Evolutionary conservation across 2,888 invertebrate genomes (phyloP).

Genomic region (Pimpla rufipes): DNA sequence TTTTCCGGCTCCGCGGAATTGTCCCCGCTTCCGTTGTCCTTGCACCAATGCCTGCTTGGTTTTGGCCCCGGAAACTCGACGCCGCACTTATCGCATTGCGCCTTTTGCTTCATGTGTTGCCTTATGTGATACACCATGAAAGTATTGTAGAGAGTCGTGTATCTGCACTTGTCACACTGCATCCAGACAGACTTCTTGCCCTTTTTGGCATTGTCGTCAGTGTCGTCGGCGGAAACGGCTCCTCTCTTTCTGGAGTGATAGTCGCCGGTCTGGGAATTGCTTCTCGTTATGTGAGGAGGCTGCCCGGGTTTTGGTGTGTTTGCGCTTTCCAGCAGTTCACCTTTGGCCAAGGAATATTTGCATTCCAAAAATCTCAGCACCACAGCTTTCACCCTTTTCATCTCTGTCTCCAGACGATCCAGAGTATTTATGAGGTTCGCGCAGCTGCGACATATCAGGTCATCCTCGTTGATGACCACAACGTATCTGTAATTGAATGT

Average conservation of each 20-base stretch:
- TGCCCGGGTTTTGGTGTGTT: conserved; percentile 75
- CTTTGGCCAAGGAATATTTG: conserved; percentile 83
- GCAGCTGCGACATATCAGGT: conserved; percentile 84
- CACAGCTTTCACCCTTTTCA: conserved; percentile 78
- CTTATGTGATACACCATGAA: conserved; percentile 81
- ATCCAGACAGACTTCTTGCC: conserved; percentile 78
- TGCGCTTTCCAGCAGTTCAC: conserved; percentile 79
- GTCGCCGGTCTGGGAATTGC: conserved; percentile 50
- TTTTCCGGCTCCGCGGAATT: conserved; percentile 19
- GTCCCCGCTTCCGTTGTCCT: conserved; percentile 15
- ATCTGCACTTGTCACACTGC: conserved; percentile 83
- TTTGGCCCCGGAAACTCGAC: conserved; percentile 59
- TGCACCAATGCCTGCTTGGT: conserved; percentile 42
- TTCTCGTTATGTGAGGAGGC: conserved; percentile 77
- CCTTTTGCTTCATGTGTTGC: conserved; percentile 75
- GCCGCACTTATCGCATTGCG: conserved; percentile 74
- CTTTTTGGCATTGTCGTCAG: conserved; percentile 48
- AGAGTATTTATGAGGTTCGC: conserved; percentile 83
- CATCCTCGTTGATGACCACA: conserved; percentile 84
- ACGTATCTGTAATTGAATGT: conserved; percentile 78
- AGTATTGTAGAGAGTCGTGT: conserved; percentile 81
- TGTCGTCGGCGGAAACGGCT: conserved; percentile 62
- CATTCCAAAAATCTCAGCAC: conserved; percentile 81
- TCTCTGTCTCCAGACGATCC: conserved; percentile 83
- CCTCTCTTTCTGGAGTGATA: conserved; percentile 72